phyloP scores from a whole-genome alignment of 1,140 invertebrate genomes.

The Zaprionus nigranus region DNA sequence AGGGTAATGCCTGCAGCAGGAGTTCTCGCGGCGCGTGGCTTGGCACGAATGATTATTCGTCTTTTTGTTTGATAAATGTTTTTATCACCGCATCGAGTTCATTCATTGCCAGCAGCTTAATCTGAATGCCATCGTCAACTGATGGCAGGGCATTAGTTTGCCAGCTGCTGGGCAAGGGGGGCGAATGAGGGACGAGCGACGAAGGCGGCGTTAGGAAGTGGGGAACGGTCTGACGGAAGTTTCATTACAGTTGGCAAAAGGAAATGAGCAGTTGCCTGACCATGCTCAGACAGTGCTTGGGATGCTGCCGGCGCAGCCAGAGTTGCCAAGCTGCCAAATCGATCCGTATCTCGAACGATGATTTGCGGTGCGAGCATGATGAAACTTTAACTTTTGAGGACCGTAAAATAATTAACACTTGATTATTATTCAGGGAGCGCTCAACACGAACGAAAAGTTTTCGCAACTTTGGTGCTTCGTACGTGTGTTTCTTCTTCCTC shows the following conservation, averaged over 20 bases:
- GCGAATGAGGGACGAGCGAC: neutral
- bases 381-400: constrained; percentile 78
- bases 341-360: constrained; percentile 83
- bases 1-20: no score
- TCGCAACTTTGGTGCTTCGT: constrained; percentile 46
- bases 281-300: neutral
- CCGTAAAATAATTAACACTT: constrained; percentile 84
- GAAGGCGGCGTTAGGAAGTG: constrained; percentile 1
- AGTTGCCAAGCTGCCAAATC: constrained; percentile 45
- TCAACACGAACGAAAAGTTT: constrained; percentile 38
- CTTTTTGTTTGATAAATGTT: constrained; percentile 83
- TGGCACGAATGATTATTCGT: constrained; percentile 74
- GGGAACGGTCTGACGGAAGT: constrained; percentile 61
- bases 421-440: constrained; percentile 79
- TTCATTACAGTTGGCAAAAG: constrained; percentile 78
- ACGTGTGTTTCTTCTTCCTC: neutral
- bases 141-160: constrained; percentile 82
- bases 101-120: constrained; percentile 83
- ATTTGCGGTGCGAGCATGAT: constrained; percentile 74
- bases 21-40: constrained; percentile 34
- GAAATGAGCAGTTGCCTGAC: constrained; percentile 62
- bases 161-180: constrained; percentile 40
- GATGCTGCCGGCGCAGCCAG: constrained; percentile 19
- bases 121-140: constrained; percentile 84
- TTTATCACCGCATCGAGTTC: constrained; percentile 84